Conservation (phyloP, 2,797 vertebrate species). For the Acipenser ruthenus region DNA sequence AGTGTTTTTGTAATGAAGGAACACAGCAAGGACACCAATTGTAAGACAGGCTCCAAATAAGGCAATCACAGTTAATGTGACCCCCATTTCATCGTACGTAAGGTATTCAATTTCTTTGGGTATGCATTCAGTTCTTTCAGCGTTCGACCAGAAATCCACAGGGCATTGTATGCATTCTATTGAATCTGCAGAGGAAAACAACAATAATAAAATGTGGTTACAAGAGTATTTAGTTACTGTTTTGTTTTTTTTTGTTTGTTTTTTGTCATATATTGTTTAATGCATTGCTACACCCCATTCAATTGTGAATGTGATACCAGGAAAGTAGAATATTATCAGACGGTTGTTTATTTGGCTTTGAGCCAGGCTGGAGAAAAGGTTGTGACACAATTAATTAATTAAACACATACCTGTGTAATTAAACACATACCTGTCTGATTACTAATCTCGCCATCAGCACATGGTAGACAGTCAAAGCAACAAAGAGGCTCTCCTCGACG, state of each 20-base stretch:
- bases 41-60: slow-evolving; percentile 48
- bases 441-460: slow-evolving; percentile 60
- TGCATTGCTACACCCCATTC: too few species aligned
- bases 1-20: slow-evolving; percentile 49
- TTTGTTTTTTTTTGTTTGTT: too few species aligned
- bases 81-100: slow-evolving; percentile 49
- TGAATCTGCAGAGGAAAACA: slow-evolving; percentile 38
- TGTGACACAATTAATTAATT: too few species aligned
- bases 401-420: neutral
- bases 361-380: too few species aligned
- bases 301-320: too few species aligned
- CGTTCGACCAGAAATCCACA: slow-evolving; percentile 54
- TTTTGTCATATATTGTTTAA: too few species aligned
- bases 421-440: slow-evolving; percentile 50
- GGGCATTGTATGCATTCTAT: slow-evolving; percentile 53
- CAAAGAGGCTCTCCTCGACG: slow-evolving; percentile 58
- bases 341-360: too few species aligned
- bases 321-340: too few species aligned
- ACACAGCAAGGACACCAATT: slow-evolving; percentile 40
- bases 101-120: slow-evolving; percentile 55
- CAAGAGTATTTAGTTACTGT: too few species aligned
- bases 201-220: too few species aligned
- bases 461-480: slow-evolving; percentile 68
- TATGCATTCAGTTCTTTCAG: slow-evolving; percentile 46
- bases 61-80: slow-evolving; percentile 45